These are phyloP conservation scores for Pachypsylla venusta DNA, from an alignment of 1,140 invertebrate genomes.

Conservation along the genomic window DNA sequence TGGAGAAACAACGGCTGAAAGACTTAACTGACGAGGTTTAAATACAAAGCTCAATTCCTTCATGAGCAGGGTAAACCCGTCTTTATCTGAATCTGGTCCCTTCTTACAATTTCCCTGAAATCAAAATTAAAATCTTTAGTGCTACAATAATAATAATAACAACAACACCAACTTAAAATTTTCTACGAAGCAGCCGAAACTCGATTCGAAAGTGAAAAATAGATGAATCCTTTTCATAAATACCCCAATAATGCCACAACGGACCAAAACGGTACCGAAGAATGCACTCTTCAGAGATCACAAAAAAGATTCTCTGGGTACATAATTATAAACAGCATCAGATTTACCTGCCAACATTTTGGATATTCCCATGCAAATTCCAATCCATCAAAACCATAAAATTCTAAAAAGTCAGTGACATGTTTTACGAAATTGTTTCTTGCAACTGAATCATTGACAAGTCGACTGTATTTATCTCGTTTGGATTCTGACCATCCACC, in stretches of 20 bases:
- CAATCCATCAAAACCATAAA: constrained; percentile 65
- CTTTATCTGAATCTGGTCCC: constrained; percentile 40
- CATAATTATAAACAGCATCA: not conserved
- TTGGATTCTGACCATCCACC: constrained; percentile 83
- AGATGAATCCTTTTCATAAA: no score
- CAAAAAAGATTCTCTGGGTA: not conserved
- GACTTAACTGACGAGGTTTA: constrained; percentile 33
- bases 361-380: constrained; percentile 84
- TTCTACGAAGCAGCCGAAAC: no score
- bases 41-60: constrained; percentile 40
- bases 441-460: constrained; percentile 54
- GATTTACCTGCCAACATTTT: constrained; percentile 63
- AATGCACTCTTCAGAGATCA: no score
- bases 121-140: constrained; percentile 27
- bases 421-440: constrained; percentile 54
- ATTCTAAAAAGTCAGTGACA: constrained; percentile 55
- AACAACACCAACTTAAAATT: no score
- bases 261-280: constrained; percentile 28
- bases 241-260: no score
- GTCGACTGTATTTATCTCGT: constrained; percentile 63
- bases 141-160: no score
- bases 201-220: no score
- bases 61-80: constrained; percentile 36
- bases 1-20: constrained; percentile 42
- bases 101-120: constrained; percentile 38